phyloP scores from a whole-genome alignment of 2,113 vertebrate species.

The Scartelaos histophorus region DNA sequence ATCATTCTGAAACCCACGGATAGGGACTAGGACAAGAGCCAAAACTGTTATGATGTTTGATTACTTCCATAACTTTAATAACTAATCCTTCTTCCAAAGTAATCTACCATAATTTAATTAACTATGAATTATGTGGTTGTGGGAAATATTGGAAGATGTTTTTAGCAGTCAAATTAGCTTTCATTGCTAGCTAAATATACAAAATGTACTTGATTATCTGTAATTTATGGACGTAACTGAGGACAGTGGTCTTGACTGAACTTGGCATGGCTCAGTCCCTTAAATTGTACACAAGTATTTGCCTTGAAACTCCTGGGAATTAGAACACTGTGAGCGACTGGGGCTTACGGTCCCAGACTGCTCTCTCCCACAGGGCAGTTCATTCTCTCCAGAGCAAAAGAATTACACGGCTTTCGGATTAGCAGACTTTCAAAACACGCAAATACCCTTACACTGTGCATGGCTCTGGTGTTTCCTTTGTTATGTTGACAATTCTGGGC shows the following conservation, averaged over 20 bases:
- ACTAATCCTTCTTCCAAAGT: too few species aligned
- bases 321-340: slow-evolving; percentile 26
- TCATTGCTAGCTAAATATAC: not conserved
- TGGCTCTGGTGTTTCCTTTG: slow-evolving; percentile 7
- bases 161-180: not conserved
- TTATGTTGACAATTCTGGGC: slow-evolving; percentile 1
- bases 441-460: slow-evolving; percentile 5
- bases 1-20: too few species aligned
- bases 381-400: slow-evolving; percentile 25
- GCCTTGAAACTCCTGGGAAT: slow-evolving; percentile 28
- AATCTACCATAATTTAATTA: not conserved
- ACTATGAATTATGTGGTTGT: not conserved
- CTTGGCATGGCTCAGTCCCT: not conserved
- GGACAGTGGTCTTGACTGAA: not conserved
- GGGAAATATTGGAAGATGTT: too few species aligned
- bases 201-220: not conserved
- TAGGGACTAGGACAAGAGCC: too few species aligned
- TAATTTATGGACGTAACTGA: not conserved
- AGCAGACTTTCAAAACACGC: slow-evolving; percentile 36
- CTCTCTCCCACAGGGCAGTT: slow-evolving; percentile 16
- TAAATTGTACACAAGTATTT: too few species aligned
- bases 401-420: slow-evolving; percentile 44
- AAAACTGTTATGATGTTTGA: not conserved
- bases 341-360: slow-evolving; percentile 24
- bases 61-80: too few species aligned